Percentiles rank a stretch among this genome's conserved stretches.
phyloP scores from a whole-genome alignment of 2,113 vertebrate species.

The Gymnorhina tibicen region DNA sequence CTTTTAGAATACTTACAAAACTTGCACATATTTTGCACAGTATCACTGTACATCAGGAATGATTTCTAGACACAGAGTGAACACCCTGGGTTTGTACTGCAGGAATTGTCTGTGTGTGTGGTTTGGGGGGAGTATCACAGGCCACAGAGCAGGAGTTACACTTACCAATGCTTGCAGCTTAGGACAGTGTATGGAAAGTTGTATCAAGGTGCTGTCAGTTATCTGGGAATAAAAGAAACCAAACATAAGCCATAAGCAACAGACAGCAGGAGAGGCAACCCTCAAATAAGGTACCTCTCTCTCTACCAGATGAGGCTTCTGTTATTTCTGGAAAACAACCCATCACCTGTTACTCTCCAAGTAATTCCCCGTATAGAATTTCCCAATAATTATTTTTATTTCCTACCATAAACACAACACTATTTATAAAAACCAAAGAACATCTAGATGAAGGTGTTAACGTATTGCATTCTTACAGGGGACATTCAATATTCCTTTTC shows the following conservation, averaged over 20 bases:
- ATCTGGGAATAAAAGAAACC: constrained; percentile 73
- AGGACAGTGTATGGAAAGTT: constrained; percentile 90
- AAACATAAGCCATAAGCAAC: not conserved
- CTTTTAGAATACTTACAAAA: not conserved
- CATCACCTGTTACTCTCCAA: not conserved
- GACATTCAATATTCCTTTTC: not conserved
- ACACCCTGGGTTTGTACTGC: not conserved
- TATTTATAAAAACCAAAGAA: not conserved
- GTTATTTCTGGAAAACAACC: not conserved
- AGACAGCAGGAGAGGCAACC: not conserved
- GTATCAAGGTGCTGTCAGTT: constrained; percentile 88
- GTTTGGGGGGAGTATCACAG: not conserved
- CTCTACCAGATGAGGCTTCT: not conserved
- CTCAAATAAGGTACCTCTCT: not conserved
- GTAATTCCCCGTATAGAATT: not conserved
- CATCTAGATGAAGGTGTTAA: not conserved
- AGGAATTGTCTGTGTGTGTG: not conserved
- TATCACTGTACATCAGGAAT: no score
- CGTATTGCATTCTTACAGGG: not conserved
- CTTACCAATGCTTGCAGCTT: constrained; percentile 88
- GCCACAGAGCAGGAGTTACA: not conserved
- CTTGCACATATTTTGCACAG: not conserved
- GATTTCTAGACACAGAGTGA: not conserved
- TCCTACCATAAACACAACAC: not conserved
- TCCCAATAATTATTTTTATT: not conserved